Base-by-base conservation (phyloP, 2,888 invertebrate genomes). In the Pomacea canaliculata region DNA sequence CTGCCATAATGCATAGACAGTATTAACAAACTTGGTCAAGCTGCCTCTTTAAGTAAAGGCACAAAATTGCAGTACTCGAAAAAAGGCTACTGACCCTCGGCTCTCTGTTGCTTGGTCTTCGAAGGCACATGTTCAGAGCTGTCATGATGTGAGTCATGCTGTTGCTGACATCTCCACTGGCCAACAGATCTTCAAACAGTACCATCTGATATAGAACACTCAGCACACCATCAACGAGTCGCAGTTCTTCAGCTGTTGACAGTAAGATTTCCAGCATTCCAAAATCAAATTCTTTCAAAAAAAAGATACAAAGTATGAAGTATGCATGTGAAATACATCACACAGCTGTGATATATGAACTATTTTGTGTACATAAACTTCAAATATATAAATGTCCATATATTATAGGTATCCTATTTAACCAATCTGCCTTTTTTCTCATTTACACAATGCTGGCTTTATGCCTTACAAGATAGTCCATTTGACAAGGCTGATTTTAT, bases 141-240 rank as follows among this genome's bases (percentile, higher is more conserved):
- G 37, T 68, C 18, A 46, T 60, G n/a, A 75, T 37, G 16, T 74
- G 60, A 0, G 71, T 49, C 68, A 51, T 72, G 73, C 70, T 77
- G 67, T 73, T 75, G 23, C 56, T 62, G 63, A 60, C 70, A 68
- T 65, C 69, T 60, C 13, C 71, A 59, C 13, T 71, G 37, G 16
- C 66, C 10, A 18, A 51, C 27, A 73, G 67, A 7, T 73, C 73
- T 46, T 80, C 66, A 73, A 80, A 83, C 76, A 83, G 83, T n/a
- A 82, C 79, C 62, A 83, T 77, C 63, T 85, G 84, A 71, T 83
- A 83, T 63, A 85, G 66, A 74, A 84, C 82, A 23, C 68, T 70
- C 74, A 83, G 69, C 27, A 83, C 79, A 62, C 70, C 37, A 23
- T 78, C 76, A 69, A 84, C 65, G 48, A 83, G 72, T 16, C 62